Evolutionary conservation across 2,113 vertebrate genomes (phyloP), one percentile per base, ranked within the genome.

Genomic region (Fukomys damarensis): DNA sequence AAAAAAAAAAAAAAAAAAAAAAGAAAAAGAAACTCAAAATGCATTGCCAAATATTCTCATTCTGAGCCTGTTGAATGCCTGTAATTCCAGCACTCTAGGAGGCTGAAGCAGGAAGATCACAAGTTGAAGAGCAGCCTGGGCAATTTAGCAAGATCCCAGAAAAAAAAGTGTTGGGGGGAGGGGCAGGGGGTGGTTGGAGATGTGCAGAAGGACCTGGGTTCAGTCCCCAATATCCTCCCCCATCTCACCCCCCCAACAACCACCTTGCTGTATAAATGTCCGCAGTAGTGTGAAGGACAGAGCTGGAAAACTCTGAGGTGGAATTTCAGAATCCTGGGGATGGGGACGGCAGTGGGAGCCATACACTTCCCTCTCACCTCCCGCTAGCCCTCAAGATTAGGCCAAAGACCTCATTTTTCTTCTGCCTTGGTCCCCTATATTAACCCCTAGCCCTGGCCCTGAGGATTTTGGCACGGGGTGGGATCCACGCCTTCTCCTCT

Each of bases 401-500:
- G 28, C 86, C 41, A 59, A 93, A 12, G 22, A 82, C 63, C 58
- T 35, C 41, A n/a, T 24, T 82, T 66, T 76, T 43, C 77, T 68
- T 56, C 61, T 66, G 52, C 32, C 56, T 54, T 4, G 12, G 6
- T 76, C 49, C 61, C 43, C 5, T 17, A 11, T 49, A 41, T n/a
- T 72, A 63, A 86, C 24, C 52, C 58, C 38, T 63, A 86, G 83
- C 24, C 32, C 46, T 24, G 8, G 61, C 20, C 65, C 61, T 76
- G 86, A 49, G 59, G 38, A 26, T 92, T 30, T 93, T 58, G 86
- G 87, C 74, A 35, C 56, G 30, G n/a, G n/a, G 61, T 2, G 2
- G 43, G 68, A 89, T 91, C 92, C 46, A 59, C 43, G 16, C 20
- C 35, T 97, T 96, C 92, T 66, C 14, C 1, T 84, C 84, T 93